Percentiles rank a stretch among this genome's conserved stretches.
These are phyloP conservation scores for Odontamblyopus rebecca DNA, from an alignment of 2,797 vertebrate genomes.

Conservation along the genomic window DNA sequence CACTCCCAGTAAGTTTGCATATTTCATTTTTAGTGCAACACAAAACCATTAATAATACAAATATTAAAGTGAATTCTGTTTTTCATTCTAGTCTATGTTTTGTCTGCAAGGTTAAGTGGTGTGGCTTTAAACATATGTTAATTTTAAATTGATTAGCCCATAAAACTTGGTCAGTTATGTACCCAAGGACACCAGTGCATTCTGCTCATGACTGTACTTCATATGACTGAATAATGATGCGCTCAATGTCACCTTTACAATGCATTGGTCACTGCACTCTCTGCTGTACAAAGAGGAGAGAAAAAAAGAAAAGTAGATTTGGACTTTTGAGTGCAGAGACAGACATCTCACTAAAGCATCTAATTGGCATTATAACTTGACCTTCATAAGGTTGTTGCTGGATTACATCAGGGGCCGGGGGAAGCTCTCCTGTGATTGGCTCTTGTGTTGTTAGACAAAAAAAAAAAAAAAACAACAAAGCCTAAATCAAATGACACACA, in stretches of 20 bases:
- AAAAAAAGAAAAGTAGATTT: conserved; percentile 11
- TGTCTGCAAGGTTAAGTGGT: too few relatives aligned
- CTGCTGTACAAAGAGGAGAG: neutral
- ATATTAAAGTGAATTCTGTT: too few relatives aligned
- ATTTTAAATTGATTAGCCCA: neutral
- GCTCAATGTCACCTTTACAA: conserved; percentile 1
- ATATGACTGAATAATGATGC: neutral
- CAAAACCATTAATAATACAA: too few relatives aligned
- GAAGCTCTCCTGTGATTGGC: conserved; percentile 15
- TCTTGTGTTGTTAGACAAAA: conserved; percentile 13
- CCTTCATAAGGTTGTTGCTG: conserved; percentile 19
- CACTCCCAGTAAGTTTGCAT: too few relatives aligned
- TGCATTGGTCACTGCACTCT: neutral
- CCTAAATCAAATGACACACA: conserved; percentile 11
- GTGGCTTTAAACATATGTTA: neutral
- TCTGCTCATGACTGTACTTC: neutral
- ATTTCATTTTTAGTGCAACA: too few relatives aligned
- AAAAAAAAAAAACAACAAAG: conserved; percentile 6
- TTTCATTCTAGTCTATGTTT: too few relatives aligned
- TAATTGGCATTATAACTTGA: conserved; percentile 16
- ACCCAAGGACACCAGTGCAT: too few relatives aligned
- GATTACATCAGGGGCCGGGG: conserved; percentile 11
- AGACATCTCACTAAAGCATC: conserved; percentile 10
- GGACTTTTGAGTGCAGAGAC: conserved; percentile 3
- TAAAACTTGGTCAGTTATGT: neutral